Base-by-base conservation (phyloP, 1,140 invertebrate species). In the Popillia japonica region DNA sequence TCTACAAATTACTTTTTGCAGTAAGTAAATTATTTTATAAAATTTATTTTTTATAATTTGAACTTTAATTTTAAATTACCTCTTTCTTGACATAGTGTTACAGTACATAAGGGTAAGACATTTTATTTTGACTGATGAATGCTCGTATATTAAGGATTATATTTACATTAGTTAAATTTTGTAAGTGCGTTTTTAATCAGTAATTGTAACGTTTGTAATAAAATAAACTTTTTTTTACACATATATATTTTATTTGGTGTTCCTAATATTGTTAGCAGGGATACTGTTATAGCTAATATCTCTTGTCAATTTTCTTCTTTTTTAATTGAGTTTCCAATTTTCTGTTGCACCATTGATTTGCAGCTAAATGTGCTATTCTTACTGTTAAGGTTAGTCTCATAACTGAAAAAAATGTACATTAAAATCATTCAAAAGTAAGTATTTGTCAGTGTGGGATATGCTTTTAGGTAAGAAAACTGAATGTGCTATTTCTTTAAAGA, bases 321-420 rank as follows among this genome's bases (percentile, higher is more conserved):
- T 42, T 76, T 10, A 77, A n/a, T n/a, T 77, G 23, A n/a, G 23
- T 77, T 68, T 59, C 76, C 23, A 77, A 40, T 68, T 61, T 61
- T 40, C 41, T 61, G 55, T 77, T 61, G 20, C 61, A 77, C 76
- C 76, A 77, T 68, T 77, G 76, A 20, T 61, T 77, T 8, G 55
- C 34, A 6, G 76, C 76, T 14, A 77, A n/a, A 61, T 77, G 76
- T n/a, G 61, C 61, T 17, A 77, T 42, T 40, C 76, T 17, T 40
- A 61, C 9, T 17, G 61, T 77, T 64, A 77, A 44, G 0, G 55
- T 34, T 14, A 77, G 4, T 17, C 76, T 61, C 44, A 76, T 14
- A 9, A 55, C 75, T 76, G 23, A 11, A 76, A 76, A 48, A 22
- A 44, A 76, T n/a, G n/a, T n/a, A n/a, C n/a, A n/a, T n/a, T n/a